Percentiles rank a stretch among this genome's conserved stretches.
Conservation (phyloP, 2,888 invertebrate species). For the Sarcophaga carnaria region DNA sequence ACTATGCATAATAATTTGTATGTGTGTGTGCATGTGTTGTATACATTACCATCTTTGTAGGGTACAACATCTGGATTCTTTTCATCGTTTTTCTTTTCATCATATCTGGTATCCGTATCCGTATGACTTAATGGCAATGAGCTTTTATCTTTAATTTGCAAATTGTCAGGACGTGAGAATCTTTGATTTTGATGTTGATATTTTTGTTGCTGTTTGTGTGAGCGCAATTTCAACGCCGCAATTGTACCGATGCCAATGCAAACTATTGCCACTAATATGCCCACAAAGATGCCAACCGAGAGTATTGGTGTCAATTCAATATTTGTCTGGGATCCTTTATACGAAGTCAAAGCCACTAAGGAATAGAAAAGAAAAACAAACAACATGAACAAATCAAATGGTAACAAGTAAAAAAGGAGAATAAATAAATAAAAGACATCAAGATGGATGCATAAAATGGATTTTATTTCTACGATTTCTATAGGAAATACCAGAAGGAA, state of each 20-base stretch:
- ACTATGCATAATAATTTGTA: background rate
- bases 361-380: conserved; percentile 38
- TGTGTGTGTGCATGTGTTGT: background rate
- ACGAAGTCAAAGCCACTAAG: conserved; percentile 81
- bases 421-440: conserved; percentile 24
- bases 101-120: conserved; percentile 85
- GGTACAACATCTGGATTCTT: conserved; percentile 95
- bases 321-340: conserved; percentile 83
- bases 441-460: background rate
- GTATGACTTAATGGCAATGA: conserved; percentile 85
- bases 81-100: conserved; percentile 84
- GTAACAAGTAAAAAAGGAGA: background rate
- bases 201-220: conserved; percentile 80
- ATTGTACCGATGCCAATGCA: conserved; percentile 82
- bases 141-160: conserved; percentile 86
- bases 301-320: conserved; percentile 84
- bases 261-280: conserved; percentile 81
- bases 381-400: too few relatives aligned
- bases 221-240: conserved; percentile 81
- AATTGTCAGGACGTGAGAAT: conserved; percentile 85
- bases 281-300: conserved; percentile 82
- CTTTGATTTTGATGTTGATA: conserved; percentile 81
- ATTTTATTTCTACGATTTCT: background rate
- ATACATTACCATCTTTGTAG: conserved; percentile 89
- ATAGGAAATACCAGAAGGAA: background rate